Conservation (phyloP, 1,140 invertebrate species). For the Andrena cerasifolii region DNA sequence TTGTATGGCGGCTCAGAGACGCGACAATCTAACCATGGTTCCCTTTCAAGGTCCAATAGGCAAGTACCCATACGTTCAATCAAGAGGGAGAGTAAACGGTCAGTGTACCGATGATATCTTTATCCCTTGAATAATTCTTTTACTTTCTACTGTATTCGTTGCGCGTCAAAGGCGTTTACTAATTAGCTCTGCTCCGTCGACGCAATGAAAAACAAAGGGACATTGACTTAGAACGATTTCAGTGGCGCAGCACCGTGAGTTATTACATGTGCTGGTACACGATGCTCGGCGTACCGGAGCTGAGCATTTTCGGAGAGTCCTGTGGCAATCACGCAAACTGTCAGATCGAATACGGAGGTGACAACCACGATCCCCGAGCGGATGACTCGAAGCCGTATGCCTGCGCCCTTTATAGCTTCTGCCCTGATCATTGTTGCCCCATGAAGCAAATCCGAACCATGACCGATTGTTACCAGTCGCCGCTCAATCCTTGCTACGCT, state of each 20-base stretch:
- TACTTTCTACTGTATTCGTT: too few relatives aligned
- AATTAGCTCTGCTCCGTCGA: background rate
- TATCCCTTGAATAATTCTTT: too few relatives aligned
- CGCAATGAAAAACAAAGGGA: background rate
- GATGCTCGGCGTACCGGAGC: conserved; percentile 82
- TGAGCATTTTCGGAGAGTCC: conserved; percentile 82
- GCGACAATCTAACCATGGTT: conserved; percentile 78
- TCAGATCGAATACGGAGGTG: conserved; percentile 73
- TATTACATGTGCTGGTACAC: conserved; percentile 88
- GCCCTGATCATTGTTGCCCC: conserved; percentile 86
- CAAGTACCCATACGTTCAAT: conserved; percentile 42
- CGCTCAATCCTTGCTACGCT: conserved; percentile 80
- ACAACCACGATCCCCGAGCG: conserved; percentile 83
- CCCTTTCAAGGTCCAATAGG: conserved; percentile 83
- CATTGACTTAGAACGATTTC: conserved; percentile 80
- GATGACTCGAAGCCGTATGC: conserved; percentile 82
- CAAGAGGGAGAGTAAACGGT: background rate
- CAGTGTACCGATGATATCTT: background rate
- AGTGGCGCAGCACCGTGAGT: conserved; percentile 84
- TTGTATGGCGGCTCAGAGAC: conserved; percentile 78
- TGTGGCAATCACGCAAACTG: conserved; percentile 86
- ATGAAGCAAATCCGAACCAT: conserved; percentile 78
- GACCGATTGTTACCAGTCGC: conserved; percentile 75
- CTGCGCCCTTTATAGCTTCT: conserved; percentile 86
- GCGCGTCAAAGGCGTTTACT: too few relatives aligned